phyloP scores from a whole-genome alignment of 2,797 vertebrate genomes.

The Salmo trutta region DNA sequence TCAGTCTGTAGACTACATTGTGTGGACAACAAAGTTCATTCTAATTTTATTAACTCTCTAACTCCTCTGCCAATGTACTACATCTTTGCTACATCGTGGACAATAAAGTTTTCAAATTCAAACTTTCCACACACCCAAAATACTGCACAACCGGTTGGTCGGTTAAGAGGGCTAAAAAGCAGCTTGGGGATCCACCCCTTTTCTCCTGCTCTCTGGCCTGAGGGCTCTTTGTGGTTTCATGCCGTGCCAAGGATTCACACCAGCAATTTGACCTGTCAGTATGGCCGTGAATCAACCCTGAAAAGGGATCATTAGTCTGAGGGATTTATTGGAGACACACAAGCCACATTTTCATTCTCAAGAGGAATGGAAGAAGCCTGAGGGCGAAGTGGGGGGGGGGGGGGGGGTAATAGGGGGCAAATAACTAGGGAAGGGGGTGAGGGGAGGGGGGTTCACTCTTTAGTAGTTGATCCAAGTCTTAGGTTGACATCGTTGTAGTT shows the following conservation, averaged over 20 bases:
- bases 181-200: neutral
- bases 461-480: neutral
- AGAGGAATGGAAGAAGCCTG: slow-evolving; percentile 57
- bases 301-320: slow-evolving; percentile 75
- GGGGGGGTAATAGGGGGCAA: neutral
- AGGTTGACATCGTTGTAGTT: neutral
- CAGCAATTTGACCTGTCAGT: slow-evolving; percentile 81
- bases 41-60: neutral
- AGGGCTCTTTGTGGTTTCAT: slow-evolving; percentile 62
- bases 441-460: neutral
- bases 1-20: neutral
- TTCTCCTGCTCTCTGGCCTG: neutral
- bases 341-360: slow-evolving; percentile 72
- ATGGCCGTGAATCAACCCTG: slow-evolving; percentile 77
- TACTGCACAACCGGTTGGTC: neutral
- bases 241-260: slow-evolving; percentile 80
- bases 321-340: slow-evolving; percentile 80
- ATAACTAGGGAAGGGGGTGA: neutral
- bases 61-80: too few species aligned
- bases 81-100: neutral
- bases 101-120: neutral
- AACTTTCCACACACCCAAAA: neutral
- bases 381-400: slow-evolving; percentile 41
- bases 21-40: neutral
- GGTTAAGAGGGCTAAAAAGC: neutral